Evolutionary conservation across 2,797 vertebrate species (phyloP), one percentile per base, ranked within the genome.

Genomic region (Rachycentron canadum): DNA sequence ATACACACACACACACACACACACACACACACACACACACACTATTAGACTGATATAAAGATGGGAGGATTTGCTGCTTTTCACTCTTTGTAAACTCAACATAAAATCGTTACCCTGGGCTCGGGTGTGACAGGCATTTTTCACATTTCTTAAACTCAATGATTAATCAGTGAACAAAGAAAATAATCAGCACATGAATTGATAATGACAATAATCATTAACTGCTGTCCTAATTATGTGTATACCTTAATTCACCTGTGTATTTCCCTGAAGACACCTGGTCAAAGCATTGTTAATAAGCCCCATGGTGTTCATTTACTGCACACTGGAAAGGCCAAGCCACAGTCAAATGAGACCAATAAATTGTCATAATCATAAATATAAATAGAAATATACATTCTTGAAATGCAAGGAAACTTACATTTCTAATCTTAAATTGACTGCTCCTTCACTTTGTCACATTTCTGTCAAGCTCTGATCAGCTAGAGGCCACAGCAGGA

Each of bases 401-500:
- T 23, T 52, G 17, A 30, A 50, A 25, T 36, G 19, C 66, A 19
- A 41, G 65, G 52, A 40, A 41, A 28, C 13, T 36, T 14, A 63
- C 10, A 53, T 2, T 3, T 19, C 8, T 50, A 23, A 26, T 41
- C 52, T 68, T 7, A 7, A 43, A 34, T 14, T 11, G 25, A 68
- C 43, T 47, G 34, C 50, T 73, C 3, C 14, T 68, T 63, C 8
- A 5, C 32, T 59, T 60, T 59, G 38, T 45, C 13, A 62, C 21
- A 49, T 32, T 21, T 25, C 32, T 70, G 36, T 45, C 28, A 2
- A 53, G 16, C 34, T 53, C 47, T 63, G 53, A 72, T 52, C 60
- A 67, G 57, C 45, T 38, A 28, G 43, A 66, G 50, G 69, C 74
- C 64, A 79, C 63, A 49, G 14, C 4, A 21, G 41, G 38, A 61